These are phyloP conservation scores for Shargacucullia verbasci DNA, from an alignment of 2,888 invertebrate species.

Conservation along the genomic window DNA sequence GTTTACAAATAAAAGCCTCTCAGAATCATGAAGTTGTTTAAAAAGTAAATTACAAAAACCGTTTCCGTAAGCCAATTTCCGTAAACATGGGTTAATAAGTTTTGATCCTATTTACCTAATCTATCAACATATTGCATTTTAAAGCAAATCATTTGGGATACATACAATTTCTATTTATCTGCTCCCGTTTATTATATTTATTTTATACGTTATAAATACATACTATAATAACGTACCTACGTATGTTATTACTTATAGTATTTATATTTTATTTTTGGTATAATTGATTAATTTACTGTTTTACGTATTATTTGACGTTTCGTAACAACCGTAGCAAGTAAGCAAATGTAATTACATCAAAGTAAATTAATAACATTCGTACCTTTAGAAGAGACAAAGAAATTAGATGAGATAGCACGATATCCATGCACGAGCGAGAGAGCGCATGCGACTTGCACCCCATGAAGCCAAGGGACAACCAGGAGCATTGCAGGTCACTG, in stretches of 20 bases:
- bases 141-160: not conserved
- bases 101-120: constrained; percentile 6
- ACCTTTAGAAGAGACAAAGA: constrained; percentile 64
- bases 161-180: too few species aligned
- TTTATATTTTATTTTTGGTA: too few species aligned
- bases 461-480: constrained; percentile 79
- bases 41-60: constrained; percentile 60
- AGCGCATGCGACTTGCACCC: constrained; percentile 78
- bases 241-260: too few species aligned
- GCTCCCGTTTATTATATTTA: too few species aligned
- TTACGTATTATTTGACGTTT: too few species aligned
- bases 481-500: constrained; percentile 80
- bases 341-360: constrained; percentile 3
- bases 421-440: constrained; percentile 69
- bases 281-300: too few species aligned
- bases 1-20: constrained; percentile 77
- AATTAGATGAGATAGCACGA: constrained; percentile 68
- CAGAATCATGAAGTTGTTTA: constrained; percentile 60
- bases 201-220: too few species aligned
- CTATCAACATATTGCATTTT: not conserved
- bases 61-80: constrained; percentile 64
- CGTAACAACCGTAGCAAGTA: not conserved
- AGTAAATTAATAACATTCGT: constrained; percentile 1
- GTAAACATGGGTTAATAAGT: constrained; percentile 37
- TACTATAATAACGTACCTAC: too few species aligned